Percentiles rank a stretch among this genome's conserved stretches.
phyloP scores from a whole-genome alignment of 37 sponge, comb jelly and placozoan genomes.

The Agelas oroides region DNA sequence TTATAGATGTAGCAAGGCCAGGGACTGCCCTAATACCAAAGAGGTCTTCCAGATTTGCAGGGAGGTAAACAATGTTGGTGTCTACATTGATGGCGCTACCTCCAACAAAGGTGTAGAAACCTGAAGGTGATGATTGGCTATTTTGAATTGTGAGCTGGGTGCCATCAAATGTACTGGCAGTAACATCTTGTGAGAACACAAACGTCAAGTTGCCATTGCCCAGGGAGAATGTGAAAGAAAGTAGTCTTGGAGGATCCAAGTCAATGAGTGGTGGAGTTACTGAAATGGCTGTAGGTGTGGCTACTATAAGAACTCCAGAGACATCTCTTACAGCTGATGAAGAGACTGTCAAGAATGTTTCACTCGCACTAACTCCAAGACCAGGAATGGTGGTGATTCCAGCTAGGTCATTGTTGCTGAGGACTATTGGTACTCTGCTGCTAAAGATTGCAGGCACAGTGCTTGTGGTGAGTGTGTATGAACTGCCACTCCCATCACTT shows the following conservation, averaged over 20 bases:
- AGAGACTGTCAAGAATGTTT: conserved; percentile 57
- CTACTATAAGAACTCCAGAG: conserved; percentile 53
- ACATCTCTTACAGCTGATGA: conserved; percentile 59
- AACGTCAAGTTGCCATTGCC: conserved; percentile 67
- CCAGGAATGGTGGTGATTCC: conserved; percentile 52
- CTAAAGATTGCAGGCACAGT: conserved; percentile 20
- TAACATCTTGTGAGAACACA: conserved; percentile 69
- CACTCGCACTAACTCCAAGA: conserved; percentile 22
- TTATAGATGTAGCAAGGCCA: conserved; percentile 58
- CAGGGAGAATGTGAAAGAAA: conserved; percentile 74
- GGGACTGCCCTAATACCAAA: conserved; percentile 70
- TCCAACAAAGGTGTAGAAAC: conserved; percentile 62
- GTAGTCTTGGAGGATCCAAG: conserved; percentile 68
- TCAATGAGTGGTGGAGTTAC: conserved; percentile 72
- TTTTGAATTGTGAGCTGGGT: conserved; percentile 70
- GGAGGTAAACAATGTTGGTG: conserved; percentile 32
- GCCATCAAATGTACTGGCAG: conserved; percentile 60
- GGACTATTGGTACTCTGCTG: conserved; percentile 27
- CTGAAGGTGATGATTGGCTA: background rate
- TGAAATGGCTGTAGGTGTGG: conserved; percentile 16
- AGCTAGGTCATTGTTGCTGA: conserved; percentile 64
- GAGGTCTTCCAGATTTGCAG: conserved; percentile 58
- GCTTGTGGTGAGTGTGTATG: conserved; percentile 44
- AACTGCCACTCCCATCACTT: background rate
- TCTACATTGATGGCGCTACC: conserved; percentile 24